Conservation (phyloP, 2,113 vertebrate species). For the Onychostruthus taczanowskii region DNA sequence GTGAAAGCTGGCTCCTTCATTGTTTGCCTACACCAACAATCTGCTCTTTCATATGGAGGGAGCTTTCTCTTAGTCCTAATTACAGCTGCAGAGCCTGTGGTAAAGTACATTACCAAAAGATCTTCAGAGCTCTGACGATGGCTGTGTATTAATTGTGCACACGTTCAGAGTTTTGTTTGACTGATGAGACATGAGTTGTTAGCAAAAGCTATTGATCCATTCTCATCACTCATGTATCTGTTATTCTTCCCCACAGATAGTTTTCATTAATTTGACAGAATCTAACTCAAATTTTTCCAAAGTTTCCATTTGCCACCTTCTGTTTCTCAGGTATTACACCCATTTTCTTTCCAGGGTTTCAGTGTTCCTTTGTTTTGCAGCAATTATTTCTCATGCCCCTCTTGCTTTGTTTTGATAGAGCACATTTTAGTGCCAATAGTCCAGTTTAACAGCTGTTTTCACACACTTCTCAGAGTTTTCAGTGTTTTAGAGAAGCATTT, state of each 20-base stretch:
- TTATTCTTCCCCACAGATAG: background rate
- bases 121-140: background rate
- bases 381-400: background rate
- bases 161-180: background rate
- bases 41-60: background rate
- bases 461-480: background rate
- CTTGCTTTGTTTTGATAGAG: background rate
- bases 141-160: background rate
- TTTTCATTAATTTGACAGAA: background rate
- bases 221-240: background rate
- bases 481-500: background rate
- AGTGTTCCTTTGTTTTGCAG: background rate
- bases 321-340: background rate
- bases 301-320: background rate
- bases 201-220: background rate
- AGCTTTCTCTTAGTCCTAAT: background rate
- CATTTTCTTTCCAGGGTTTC: background rate
- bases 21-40: background rate
- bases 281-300: background rate
- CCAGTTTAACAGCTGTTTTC: background rate
- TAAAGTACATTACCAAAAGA: background rate
- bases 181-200: background rate
- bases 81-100: background rate
- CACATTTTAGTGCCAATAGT: background rate
- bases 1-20: background rate